Evolutionary conservation across 2,888 invertebrate genomes (phyloP).

Genomic region (Prosapia bicincta): DNA sequence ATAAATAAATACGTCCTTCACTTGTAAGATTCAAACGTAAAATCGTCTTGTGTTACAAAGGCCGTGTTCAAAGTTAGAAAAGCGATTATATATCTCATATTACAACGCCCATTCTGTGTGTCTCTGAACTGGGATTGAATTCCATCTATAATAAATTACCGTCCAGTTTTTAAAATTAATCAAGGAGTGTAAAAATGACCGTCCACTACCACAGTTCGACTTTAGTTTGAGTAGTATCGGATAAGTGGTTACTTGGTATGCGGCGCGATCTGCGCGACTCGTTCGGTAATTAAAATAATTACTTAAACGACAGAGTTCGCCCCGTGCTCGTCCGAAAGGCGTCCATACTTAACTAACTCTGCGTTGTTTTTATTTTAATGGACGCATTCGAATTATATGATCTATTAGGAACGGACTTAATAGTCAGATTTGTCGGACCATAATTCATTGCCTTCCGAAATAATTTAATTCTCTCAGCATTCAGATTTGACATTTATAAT

Average conservation of each 20-base stretch:
- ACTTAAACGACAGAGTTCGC: background rate
- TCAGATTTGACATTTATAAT: background rate
- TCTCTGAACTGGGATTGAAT: background rate
- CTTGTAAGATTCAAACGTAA: background rate
- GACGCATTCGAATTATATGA: background rate
- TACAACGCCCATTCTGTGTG: background rate
- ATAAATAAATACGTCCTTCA: background rate
- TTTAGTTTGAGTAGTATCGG: background rate
- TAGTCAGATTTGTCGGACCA: background rate
- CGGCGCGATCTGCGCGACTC: background rate
- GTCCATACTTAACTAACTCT: background rate
- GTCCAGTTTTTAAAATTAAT: background rate
- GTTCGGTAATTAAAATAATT: background rate
- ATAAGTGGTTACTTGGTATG: background rate
- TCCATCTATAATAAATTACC: background rate
- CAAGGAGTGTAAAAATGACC: background rate
- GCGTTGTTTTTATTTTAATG: background rate
- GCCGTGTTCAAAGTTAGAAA: background rate
- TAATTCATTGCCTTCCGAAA: background rate
- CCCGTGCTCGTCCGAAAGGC: background rate
- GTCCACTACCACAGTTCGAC: background rate
- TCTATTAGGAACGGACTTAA: background rate
- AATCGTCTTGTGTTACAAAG: background rate
- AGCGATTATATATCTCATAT: background rate
- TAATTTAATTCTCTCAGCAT: background rate